Conservation (phyloP, 2,797 vertebrate genomes). For the Notoglanidium macrostoma region DNA sequence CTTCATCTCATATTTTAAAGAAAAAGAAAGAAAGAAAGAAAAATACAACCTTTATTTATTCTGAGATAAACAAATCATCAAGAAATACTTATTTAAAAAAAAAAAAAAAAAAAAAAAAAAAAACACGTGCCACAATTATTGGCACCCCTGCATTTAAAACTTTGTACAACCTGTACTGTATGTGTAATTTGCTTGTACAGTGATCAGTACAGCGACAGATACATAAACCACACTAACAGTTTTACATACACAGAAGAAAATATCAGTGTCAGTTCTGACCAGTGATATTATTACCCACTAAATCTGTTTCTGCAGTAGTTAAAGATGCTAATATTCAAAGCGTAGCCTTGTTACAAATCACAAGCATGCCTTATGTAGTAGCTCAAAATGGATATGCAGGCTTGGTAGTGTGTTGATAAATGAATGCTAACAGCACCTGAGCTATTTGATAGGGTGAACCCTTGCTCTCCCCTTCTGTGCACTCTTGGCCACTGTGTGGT, state of each 20-base stretch:
- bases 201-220: not conserved
- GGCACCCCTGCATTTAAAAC: too few relatives aligned
- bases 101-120: too few relatives aligned
- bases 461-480: conserved; percentile 30
- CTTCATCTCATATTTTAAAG: too few relatives aligned
- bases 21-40: too few relatives aligned
- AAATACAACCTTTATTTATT: too few relatives aligned
- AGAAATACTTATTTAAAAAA: too few relatives aligned
- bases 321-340: not conserved
- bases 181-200: not conserved
- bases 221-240: not conserved
- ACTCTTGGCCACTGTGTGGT: conserved; percentile 30
- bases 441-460: conserved; percentile 26
- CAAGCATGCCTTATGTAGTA: not conserved
- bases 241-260: not conserved
- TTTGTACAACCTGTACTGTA: not conserved
- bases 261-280: not conserved
- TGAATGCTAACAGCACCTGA: conserved; percentile 29
- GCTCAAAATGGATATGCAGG: not conserved
- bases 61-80: too few relatives aligned
- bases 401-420: not conserved
- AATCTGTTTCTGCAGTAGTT: not conserved
- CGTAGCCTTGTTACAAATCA: not conserved
- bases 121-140: too few relatives aligned
- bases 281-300: not conserved